Base-by-base conservation (phyloP, 2,113 vertebrate species). In the Strigops habroptila region DNA sequence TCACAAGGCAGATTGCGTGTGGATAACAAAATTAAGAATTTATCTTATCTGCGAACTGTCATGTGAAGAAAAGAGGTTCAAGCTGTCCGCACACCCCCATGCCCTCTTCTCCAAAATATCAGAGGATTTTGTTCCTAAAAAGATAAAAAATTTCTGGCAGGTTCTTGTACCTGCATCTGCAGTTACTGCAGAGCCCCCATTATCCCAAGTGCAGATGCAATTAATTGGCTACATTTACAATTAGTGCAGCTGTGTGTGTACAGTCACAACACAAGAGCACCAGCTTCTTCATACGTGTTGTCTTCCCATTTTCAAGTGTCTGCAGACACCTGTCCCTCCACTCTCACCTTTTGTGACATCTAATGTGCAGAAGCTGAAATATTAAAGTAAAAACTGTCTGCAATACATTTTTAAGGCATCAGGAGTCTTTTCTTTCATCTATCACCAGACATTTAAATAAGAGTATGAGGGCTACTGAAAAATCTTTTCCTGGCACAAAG, bases 331-430 rank as follows among this genome's bases (percentile, higher is more conserved):
- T 92, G 90, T 60, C 91, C 92, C 85, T 92, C 88, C 71, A 68
- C 68, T 82, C 85, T 96, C 90, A 86, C 96, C 95, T 93, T 90
- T 77, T 71, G 88, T 86, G 94, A 87, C 93, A 88, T 14, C 86
- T 92, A 87, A 96, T 49, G 59, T 41, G 31, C 59, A 59, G 82
- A 62, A 95, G 82, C 87, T 92, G 94, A 95, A 96, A 94, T 65
- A 70, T 69, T 74, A 70, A 95, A 93, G 88, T 46, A 37, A 93
- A 81, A 93, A 59, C 65, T 43, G n/a, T 22, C 89, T 88, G 55
- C 10, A 10, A 85, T 82, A 77, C 1, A 4, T 88, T 92, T 93
- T 88, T 73, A 90, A 95, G 88, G 86, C 53, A 55, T 71, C 2
- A 1, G 35, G 86, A 60, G 18, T 43, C 28, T 76, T 81, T 82